Percentiles rank a stretch among this genome's conserved stretches.
Conservation (phyloP, 2,113 vertebrate genomes). For the Callorhinus ursinus region DNA sequence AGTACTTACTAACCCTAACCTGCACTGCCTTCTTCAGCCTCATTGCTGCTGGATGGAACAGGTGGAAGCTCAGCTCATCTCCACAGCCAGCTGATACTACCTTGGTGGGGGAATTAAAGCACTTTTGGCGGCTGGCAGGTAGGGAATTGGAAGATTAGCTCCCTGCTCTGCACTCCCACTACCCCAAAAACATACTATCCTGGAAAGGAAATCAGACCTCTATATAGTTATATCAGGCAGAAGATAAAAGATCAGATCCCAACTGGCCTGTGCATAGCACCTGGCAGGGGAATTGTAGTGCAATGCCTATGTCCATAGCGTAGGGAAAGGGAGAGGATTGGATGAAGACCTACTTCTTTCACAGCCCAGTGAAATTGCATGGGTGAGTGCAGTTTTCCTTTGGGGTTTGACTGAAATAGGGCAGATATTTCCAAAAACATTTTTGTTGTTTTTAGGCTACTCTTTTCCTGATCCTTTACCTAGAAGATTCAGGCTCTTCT, state of each 20-base stretch:
- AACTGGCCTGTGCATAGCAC: neutral
- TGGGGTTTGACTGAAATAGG: neutral
- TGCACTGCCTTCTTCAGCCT: neutral
- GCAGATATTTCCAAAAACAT: neutral
- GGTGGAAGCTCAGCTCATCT: no score
- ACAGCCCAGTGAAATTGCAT: neutral
- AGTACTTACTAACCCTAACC: neutral
- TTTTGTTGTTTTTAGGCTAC: neutral
- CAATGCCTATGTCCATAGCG: no score
- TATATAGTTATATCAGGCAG: neutral
- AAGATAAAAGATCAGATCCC: neutral
- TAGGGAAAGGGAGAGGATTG: accelerated
- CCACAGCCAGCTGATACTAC: neutral
- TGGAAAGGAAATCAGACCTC: neutral
- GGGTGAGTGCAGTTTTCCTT: neutral
- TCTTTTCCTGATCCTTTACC: neutral
- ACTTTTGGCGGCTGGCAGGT: neutral
- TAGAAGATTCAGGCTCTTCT: neutral
- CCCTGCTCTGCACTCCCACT: neutral
- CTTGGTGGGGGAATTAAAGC: neutral
- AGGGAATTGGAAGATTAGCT: neutral
- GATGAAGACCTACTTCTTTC: neutral
- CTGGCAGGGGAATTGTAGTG: neutral
- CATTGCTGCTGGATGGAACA: neutral
- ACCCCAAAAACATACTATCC: neutral